Percentiles rank a stretch among this genome's conserved stretches.
Evolutionary conservation across 2,113 vertebrate species (phyloP).

Genomic region (Sylvilagus bachmani): DNA sequence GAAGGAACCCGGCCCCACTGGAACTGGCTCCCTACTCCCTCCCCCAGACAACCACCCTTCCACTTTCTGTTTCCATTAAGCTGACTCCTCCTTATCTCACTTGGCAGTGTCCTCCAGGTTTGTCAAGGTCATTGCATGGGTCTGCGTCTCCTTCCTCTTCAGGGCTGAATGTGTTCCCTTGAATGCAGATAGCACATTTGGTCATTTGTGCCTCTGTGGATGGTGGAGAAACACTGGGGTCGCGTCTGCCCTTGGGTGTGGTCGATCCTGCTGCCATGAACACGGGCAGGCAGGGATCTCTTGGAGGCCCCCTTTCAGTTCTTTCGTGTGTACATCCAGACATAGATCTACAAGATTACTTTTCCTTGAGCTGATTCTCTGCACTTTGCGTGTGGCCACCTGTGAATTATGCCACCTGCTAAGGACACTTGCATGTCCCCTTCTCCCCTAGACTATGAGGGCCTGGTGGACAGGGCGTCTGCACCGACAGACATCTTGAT

Average conservation of each 20-base stretch:
- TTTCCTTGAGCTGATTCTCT: not conserved
- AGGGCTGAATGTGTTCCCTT: not conserved
- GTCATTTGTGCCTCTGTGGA: rapidly evolving
- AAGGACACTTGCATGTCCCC: rapidly evolving
- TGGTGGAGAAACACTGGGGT: not conserved
- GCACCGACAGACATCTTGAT: rapidly evolving
- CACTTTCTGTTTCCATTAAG: not conserved
- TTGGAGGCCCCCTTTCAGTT: not conserved
- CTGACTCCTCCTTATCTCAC: not conserved
- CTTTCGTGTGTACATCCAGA: not conserved
- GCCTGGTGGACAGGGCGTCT: not conserved
- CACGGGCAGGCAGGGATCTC: rapidly evolving
- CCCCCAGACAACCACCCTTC: not conserved
- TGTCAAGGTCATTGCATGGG: not conserved
- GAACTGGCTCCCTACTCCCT: rapidly evolving
- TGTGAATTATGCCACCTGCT: no score
- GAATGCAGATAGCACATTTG: not conserved
- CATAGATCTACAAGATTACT: not conserved
- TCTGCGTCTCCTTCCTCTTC: not conserved
- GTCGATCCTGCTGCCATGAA: not conserved
- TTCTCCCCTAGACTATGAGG: not conserved
- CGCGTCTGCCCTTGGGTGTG: not conserved
- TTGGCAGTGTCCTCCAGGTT: not conserved
- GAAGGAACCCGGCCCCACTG: not conserved
- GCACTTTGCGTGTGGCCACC: not conserved